Base-by-base conservation (phyloP, 2,113 vertebrate species). In the Nanorana parkeri region DNA sequence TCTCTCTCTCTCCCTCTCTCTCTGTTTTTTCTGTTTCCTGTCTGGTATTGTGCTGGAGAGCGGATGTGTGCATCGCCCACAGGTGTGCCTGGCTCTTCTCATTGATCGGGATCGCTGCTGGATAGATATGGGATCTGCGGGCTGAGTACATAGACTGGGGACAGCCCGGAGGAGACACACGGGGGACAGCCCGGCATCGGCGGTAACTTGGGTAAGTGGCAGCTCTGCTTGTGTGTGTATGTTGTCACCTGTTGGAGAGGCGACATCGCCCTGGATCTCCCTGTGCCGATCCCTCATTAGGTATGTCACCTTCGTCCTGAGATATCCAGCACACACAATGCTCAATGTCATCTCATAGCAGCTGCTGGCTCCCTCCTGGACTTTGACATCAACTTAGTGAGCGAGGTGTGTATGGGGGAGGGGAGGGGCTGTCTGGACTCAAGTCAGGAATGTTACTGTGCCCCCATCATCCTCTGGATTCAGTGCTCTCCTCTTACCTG, bases 21-120 rank as follows among this genome's bases (percentile, higher is more conserved):
- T 86, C 85, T 78, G 56, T 86, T 87, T 87, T 65, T 89, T 86
- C 88, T 86, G 88, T 86, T 88, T 87, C 88, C 88, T 87, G 88
- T 87, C 87, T 88, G 86, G 88, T 87, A 88, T 88, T 87, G 90
- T 88, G 88, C 85, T 87, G 75, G 83, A 86, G 86, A 82, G 88
- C 90, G 87, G 90, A 90, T 89, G 88, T 88, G 90, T 88, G 90
- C 90, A 86, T 88, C 90, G 86, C 88, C 89, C 84, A 89, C 89
- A 91, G 90, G 90, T 91, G 90, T 77, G 86, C 80, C 84, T 82
- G 86, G 71, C 86, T 84, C 52, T 29, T 72, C 77, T 68, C 77
- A 60, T 68, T 41, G 64, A 56, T 16, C 41, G 77, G n/a, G 79
- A 68, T 84, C 76, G 78, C 75, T 69, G 24, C 58, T 68, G 84